These are phyloP conservation scores for Loris lydekkerianus DNA, from an alignment of 2,797 vertebrate species.

Conservation along the genomic window DNA sequence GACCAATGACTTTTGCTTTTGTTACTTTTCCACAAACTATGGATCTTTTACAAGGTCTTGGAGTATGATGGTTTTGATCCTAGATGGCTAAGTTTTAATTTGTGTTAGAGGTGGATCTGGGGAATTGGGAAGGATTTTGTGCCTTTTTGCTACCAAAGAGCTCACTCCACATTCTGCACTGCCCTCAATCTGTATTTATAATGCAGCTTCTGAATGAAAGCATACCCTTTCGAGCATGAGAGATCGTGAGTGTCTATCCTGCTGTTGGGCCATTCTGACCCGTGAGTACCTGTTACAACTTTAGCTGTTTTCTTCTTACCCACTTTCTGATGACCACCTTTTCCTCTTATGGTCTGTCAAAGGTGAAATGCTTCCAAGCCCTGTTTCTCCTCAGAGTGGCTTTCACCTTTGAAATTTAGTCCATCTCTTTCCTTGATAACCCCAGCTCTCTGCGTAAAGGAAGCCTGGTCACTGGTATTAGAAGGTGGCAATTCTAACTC, in stretches of 20 bases:
- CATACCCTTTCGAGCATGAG: not conserved
- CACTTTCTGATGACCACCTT: not conserved
- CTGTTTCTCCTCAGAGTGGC: not conserved
- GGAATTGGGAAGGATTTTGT: not conserved
- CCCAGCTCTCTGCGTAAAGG: not conserved
- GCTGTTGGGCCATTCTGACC: not conserved
- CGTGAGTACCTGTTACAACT: conserved; percentile 9
- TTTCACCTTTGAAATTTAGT: conserved; percentile 8
- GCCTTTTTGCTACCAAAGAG: not conserved
- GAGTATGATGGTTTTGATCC: not conserved
- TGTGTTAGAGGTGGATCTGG: not conserved
- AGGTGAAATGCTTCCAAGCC: not conserved
- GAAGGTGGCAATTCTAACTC: not conserved
- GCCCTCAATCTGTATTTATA: not conserved
- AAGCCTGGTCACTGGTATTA: not conserved
- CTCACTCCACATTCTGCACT: not conserved
- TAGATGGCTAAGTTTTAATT: not conserved
- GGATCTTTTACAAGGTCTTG: not conserved
- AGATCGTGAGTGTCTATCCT: not conserved
- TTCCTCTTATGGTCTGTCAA: not conserved
- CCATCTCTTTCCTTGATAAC: not conserved
- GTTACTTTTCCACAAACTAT: not conserved
- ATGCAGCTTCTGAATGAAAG: not conserved
- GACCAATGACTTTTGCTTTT: not conserved
- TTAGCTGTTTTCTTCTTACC: conserved; percentile 57